Percentiles rank a stretch among this genome's conserved stretches.
Conservation (phyloP, 1,140 invertebrate species). For the Eciton burchellii region DNA sequence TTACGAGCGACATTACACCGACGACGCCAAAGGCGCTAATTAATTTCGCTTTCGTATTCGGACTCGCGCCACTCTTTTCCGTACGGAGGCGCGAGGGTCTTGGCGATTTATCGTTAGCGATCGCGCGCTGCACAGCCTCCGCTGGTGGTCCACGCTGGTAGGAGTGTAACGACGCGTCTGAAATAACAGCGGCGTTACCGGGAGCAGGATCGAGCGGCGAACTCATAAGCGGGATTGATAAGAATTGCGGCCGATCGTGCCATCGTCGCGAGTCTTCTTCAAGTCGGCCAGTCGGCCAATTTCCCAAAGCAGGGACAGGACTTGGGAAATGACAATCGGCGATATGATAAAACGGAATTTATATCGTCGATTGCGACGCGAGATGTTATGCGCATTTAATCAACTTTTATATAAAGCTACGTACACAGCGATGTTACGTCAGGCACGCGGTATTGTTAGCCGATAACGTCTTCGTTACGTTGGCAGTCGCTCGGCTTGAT, state of each 20-base stretch:
- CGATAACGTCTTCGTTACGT: background rate
- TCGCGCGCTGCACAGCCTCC: background rate
- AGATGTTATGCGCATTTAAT: too few relatives aligned
- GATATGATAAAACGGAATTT: too few relatives aligned
- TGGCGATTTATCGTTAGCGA: conserved; percentile 14
- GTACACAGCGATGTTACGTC: too few relatives aligned
- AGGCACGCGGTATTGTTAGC: background rate
- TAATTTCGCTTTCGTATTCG: conserved; percentile 36
- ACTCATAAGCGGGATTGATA: too few relatives aligned
- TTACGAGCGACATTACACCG: conserved; percentile 21
- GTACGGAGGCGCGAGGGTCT: conserved; percentile 1
- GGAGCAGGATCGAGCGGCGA: too few relatives aligned
- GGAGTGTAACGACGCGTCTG: background rate
- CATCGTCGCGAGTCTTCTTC: too few relatives aligned
- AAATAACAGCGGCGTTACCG: background rate
- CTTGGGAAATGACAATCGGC: too few relatives aligned
- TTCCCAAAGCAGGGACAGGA: too few relatives aligned
- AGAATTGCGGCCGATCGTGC: too few relatives aligned
- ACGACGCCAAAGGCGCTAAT: conserved; percentile 27
- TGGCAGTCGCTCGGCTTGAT: background rate
- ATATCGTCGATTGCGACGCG: too few relatives aligned
- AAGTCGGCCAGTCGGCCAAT: too few relatives aligned
- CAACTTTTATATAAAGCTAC: too few relatives aligned
- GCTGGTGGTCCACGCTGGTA: background rate
- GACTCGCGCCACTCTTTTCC: background rate